phyloP scores from a whole-genome alignment of 2,797 vertebrate genomes.

The Sylvilagus floridanus region DNA sequence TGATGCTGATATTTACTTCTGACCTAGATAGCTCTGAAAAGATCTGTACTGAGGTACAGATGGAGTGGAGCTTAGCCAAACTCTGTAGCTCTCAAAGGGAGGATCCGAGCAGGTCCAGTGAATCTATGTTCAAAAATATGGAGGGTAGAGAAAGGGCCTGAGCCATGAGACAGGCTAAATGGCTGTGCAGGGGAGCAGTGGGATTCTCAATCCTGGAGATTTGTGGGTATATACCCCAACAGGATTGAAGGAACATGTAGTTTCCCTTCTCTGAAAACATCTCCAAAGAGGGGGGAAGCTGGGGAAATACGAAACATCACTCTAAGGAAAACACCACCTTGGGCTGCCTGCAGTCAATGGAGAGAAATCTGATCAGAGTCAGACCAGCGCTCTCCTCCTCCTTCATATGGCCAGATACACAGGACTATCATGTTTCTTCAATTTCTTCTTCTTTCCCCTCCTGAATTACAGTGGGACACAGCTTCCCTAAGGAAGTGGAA shows the following conservation, averaged over 20 bases:
- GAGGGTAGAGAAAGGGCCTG: background rate
- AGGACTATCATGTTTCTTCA: background rate
- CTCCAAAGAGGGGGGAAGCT: background rate
- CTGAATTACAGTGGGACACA: background rate
- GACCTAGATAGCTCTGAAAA: background rate
- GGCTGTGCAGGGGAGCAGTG: background rate
- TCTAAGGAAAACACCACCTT: background rate
- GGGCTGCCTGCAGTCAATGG: background rate
- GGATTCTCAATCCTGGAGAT: background rate
- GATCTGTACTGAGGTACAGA: background rate
- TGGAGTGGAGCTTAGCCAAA: background rate
- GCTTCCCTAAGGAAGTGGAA: background rate
- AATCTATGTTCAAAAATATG: background rate
- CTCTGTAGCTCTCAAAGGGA: background rate
- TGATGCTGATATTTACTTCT: background rate
- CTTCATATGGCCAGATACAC: background rate
- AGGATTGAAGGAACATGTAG: background rate
- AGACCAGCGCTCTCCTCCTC: background rate
- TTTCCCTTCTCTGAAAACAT: background rate
- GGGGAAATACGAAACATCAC: background rate
- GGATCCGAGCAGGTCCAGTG: background rate
- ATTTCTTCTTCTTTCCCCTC: background rate
- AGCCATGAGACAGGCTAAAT: no score
- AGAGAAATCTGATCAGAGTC: background rate
- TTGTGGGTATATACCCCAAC: background rate